Evolutionary conservation across 2,113 vertebrate species (phyloP), one percentile per base, ranked within the genome.

Genomic region (Clarias macrocephalus): DNA sequence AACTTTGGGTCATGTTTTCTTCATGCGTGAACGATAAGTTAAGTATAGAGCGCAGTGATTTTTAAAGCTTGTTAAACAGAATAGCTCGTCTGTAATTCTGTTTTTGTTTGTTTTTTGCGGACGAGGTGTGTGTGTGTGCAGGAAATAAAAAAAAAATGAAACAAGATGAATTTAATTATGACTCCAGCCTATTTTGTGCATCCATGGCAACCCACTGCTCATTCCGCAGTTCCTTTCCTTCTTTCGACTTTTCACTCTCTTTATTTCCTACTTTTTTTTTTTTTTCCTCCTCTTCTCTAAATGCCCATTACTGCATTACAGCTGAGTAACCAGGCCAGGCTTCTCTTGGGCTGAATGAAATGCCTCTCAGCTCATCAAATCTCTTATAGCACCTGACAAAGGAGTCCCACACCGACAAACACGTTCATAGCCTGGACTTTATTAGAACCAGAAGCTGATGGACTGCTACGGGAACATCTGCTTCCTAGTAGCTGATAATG

Each of bases 271-370:
- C 70, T 79, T 63, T 79, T 82, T 42, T 42, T 42, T 42, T 42
- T 42, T 42, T 42, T 8, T 8, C 0, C 48, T 48, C 52, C 25
- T 85, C 30, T 37, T 87, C 73, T 77, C 30, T 52, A 77, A 86
- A 75, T 30, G 52, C 75, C 82, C 87, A 86, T 88, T 83, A 86
- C 52, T 25, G 21, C 84, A 84, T 88, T 86, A 86, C 65, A 84
- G 80, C 60, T 42, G 72, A 83, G 81, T 87, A 87, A 83, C 86
- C 72, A 84, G 72, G 86, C 86, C 70, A 65, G 72, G 37, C 42
- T 87, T 65, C 87, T 86, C 48, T 88, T 70, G 23, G 11, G 76
- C 81, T 79, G 60, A 88, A 90, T 90, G 54, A 90, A 88, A 90
- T 84, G 60, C 76, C 82, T 84, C 70, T 75, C 66, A 75, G 66